phyloP scores from a whole-genome alignment of 2,797 vertebrate species.

The Protonibea diacanthus region DNA sequence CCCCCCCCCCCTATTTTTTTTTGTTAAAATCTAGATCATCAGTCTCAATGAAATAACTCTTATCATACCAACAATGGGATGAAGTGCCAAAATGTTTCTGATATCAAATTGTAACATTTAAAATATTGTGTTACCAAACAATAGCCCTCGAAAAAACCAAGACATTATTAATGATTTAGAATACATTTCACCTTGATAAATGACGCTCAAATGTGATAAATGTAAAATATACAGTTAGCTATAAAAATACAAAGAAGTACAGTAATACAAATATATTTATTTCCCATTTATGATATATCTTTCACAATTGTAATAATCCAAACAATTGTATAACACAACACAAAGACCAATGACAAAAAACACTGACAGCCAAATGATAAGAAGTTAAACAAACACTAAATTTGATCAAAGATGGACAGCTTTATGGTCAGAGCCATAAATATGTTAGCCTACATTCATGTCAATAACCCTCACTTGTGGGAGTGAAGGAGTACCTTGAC shows the following conservation, averaged over 20 bases:
- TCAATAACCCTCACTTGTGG: conserved; percentile 74
- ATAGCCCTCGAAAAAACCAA: conserved; percentile 82
- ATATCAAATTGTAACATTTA: conserved; percentile 83
- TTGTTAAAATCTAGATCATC: conserved; percentile 64
- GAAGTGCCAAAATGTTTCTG: conserved; percentile 73
- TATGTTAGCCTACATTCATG: conserved; percentile 84
- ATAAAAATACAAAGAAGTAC: conserved; percentile 92
- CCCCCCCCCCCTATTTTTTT: background rate
- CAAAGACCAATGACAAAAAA: conserved; percentile 87
- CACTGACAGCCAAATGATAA: conserved; percentile 85
- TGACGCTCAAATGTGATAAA: conserved; percentile 79
- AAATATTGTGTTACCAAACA: conserved; percentile 83
- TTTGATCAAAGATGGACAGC: conserved; percentile 83
- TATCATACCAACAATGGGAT: conserved; percentile 74
- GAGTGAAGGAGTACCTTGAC: conserved; percentile 73
- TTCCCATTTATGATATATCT: conserved; percentile 88
- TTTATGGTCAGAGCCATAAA: conserved; percentile 81
- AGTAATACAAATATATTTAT: conserved; percentile 92
- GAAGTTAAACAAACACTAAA: conserved; percentile 82
- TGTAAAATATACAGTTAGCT: conserved; percentile 87
- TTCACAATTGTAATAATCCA: conserved; percentile 86
- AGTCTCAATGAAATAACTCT: conserved; percentile 64
- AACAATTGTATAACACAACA: conserved; percentile 86
- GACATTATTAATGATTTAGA: conserved; percentile 83
- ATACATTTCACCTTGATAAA: conserved; percentile 83